Evolutionary conservation across 2,888 invertebrate species (phyloP), one percentile per base, ranked within the genome.

Genomic region (Epirrhoe tristata): DNA sequence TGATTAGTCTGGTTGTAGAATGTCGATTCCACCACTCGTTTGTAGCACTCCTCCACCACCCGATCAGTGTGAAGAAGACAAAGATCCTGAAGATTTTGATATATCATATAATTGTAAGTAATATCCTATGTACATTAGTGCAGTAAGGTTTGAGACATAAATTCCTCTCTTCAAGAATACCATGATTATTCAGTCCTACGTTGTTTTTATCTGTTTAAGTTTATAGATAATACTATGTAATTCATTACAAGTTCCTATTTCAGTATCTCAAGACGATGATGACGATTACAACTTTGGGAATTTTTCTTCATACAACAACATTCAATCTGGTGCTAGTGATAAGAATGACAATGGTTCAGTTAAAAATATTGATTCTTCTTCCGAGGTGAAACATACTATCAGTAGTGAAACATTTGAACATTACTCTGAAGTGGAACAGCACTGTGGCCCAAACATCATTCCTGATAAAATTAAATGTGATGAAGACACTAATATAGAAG

Each of bases 11-110:
- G 77, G 70, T 72, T 73, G 67, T 74, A 91, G 79, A 79, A 95
- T 95, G 95, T 95, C 95, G 81, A 94, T 95, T 84, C 95, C 95
- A 84, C 95, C 95, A 70, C 90, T 95, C 76, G 95, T 95, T 77
- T 95, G 95, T 77, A 94, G 95, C 67, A 95, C 95, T 77, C 95
- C 95, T 78, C 95, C 95, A 71, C 95, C 95, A 67, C 93, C 95
- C 67, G 95, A 95, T 74, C 95, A 95, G 79, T 95, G 95, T 70
- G 95, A 95, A 63, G 95, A 95, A 69, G 95, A 95, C 68, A 95
- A 95, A 81, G 95, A 95, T 66, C 84, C 82, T 63, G 92, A 90
- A 73, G 93, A 94, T 72, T 93, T 90, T 75, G 92, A 90, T 80
- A 77, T 92, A 71, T 82, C 86, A 56, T 94, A 93, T 74, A 89